A percentile compares a stretch with the other conserved stretches of the same genome.
Conservation (phyloP, 2,797 vertebrate species). For the Tamandua tetradactyla region DNA sequence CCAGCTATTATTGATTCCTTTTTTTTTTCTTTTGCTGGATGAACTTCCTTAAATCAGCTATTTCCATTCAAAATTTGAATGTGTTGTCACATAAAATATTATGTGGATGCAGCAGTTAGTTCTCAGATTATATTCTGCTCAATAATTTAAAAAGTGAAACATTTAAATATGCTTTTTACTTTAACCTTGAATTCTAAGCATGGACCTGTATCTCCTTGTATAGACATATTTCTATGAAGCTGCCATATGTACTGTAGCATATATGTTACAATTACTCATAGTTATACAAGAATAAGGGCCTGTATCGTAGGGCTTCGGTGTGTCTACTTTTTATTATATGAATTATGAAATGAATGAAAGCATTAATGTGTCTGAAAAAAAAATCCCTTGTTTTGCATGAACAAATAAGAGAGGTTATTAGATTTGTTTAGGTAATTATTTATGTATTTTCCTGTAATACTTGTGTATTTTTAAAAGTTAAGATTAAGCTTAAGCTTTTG, state of each 20-base stretch:
- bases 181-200: slow-evolving; percentile 38
- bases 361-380: slow-evolving; percentile 48
- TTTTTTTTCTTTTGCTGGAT: slow-evolving; percentile 1
- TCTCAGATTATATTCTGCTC: background rate
- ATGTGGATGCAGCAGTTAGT: background rate
- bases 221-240: slow-evolving; percentile 54
- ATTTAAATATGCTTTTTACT: background rate
- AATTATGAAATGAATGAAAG: slow-evolving; percentile 49
- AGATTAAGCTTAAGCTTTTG: slow-evolving; percentile 62
- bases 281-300: slow-evolving; percentile 42
- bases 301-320: slow-evolving; percentile 42
- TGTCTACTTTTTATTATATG: slow-evolving; percentile 62
- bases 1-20: background rate
- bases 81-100: too few species aligned
- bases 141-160: background rate
- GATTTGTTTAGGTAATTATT: slow-evolving; percentile 23
- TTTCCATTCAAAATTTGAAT: slow-evolving; percentile 56
- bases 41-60: slow-evolving; percentile 32
- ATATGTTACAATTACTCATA: background rate
- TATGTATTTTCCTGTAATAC: slow-evolving; percentile 58
- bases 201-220: background rate
- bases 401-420: background rate
- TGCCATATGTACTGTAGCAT: background rate
- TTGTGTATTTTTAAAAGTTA: slow-evolving; percentile 57
- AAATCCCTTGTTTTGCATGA: slow-evolving; percentile 25